A percentile compares a stretch with the other conserved stretches of the same genome.
These are phyloP conservation scores for Aquatica leii DNA, from an alignment of 2,888 invertebrate genomes.

Conservation along the genomic window DNA sequence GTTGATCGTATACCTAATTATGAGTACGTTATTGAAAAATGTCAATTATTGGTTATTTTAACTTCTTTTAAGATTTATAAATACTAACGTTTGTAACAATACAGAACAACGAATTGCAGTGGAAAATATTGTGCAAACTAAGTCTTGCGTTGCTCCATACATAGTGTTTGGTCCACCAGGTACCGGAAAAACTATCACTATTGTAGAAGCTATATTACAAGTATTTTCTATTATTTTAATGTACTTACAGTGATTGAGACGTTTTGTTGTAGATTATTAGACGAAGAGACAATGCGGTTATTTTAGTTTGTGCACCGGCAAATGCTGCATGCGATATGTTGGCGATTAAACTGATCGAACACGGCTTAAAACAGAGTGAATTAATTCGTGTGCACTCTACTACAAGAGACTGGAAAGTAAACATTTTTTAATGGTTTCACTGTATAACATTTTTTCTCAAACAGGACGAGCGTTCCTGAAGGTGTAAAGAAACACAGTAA, in stretches of 20 bases:
- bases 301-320: conserved; percentile 74
- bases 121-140: conserved; percentile 69
- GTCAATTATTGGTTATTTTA: background rate
- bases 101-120: conserved; percentile 72
- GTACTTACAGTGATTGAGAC: too few species aligned
- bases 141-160: conserved; percentile 74
- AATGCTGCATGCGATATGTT: conserved; percentile 79
- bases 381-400: conserved; percentile 63
- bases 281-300: conserved; percentile 40
- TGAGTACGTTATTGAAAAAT: background rate
- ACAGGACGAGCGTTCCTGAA: conserved; percentile 48
- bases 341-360: conserved; percentile 56
- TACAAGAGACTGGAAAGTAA: conserved; percentile 55
- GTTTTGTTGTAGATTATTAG: conserved; percentile 42
- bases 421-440: conserved; percentile 23
- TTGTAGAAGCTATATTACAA: conserved; percentile 77
- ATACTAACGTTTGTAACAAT: conserved; percentile 63
- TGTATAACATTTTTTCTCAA: conserved; percentile 15
- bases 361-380: conserved; percentile 45
- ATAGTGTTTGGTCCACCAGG: conserved; percentile 90
- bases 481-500: conserved; percentile 50
- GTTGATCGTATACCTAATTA: background rate
- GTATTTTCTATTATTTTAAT: conserved; percentile 59
- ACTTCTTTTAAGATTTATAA: conserved; percentile 50
- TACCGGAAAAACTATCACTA: conserved; percentile 77